These are phyloP conservation scores for Sebastes cheni DNA, from an alignment of 2,797 vertebrate species.

Conservation along the genomic window DNA sequence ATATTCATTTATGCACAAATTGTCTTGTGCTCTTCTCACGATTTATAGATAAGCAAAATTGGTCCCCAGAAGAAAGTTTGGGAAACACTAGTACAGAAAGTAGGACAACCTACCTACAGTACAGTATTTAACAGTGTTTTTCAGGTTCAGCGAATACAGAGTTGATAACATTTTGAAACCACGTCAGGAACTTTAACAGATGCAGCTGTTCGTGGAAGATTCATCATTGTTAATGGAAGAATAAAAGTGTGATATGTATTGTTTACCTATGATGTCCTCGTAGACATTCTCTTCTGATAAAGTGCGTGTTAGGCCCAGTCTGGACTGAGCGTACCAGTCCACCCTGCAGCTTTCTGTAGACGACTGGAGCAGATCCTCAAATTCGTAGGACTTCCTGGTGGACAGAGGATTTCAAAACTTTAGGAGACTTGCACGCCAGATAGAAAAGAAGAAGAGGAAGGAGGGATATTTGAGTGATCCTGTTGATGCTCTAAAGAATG, in stretches of 20 bases:
- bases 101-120: background rate
- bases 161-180: background rate
- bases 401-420: conserved; percentile 42
- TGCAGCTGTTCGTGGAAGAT: background rate
- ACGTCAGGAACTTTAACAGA: background rate
- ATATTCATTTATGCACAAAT: no score
- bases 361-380: conserved; percentile 94
- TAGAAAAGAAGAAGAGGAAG: background rate
- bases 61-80: no score
- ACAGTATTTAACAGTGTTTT: background rate
- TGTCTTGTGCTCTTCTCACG: no score
- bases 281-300: conserved; percentile 99
- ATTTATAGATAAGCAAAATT: no score
- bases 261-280: conserved; percentile 92
- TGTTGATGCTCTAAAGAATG: conserved; percentile 9
- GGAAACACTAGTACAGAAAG: background rate
- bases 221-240: background rate
- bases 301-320: conserved; percentile 93
- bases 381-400: conserved; percentile 95
- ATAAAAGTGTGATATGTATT: background rate
- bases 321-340: conserved; percentile 94
- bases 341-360: conserved; percentile 86
- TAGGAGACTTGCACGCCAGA: conserved; percentile 1
- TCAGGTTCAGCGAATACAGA: background rate
- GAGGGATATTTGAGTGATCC: conserved; percentile 9